Percentiles rank a stretch among this genome's conserved stretches.
phyloP scores from a whole-genome alignment of 2,113 vertebrate genomes.

The Gallinago paraguaiae region DNA sequence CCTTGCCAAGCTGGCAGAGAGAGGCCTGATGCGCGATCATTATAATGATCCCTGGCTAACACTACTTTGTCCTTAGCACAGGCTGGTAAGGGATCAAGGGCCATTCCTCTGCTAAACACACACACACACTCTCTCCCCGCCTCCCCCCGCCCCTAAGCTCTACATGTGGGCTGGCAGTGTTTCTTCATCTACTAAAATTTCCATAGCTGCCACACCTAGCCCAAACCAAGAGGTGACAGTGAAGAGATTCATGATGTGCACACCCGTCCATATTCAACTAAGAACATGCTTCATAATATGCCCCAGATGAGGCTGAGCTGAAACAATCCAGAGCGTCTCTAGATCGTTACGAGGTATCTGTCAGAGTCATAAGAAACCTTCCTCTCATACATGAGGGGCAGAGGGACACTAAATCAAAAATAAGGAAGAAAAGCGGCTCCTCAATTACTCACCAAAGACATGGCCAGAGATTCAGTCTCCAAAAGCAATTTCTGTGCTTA shows the following conservation, averaged over 20 bases:
- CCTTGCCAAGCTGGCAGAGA: background rate
- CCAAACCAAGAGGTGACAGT: background rate
- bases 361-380: background rate
- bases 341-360: background rate
- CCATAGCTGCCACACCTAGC: background rate
- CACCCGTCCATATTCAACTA: background rate
- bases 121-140: no score
- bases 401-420: background rate
- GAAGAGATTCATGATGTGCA: background rate
- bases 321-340: background rate
- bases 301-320: background rate
- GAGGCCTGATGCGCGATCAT: background rate
- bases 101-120: no score
- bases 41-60: background rate
- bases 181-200: background rate
- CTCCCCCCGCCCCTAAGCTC: background rate
- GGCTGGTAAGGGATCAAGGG: background rate
- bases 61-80: background rate
- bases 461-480: background rate
- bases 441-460: background rate
- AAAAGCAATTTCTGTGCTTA: background rate
- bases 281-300: fast-evolving
- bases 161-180: background rate
- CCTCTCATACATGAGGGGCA: background rate
- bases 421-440: background rate